Base-by-base conservation (phyloP, 1,140 invertebrate species). In the Lethrus apterus region DNA sequence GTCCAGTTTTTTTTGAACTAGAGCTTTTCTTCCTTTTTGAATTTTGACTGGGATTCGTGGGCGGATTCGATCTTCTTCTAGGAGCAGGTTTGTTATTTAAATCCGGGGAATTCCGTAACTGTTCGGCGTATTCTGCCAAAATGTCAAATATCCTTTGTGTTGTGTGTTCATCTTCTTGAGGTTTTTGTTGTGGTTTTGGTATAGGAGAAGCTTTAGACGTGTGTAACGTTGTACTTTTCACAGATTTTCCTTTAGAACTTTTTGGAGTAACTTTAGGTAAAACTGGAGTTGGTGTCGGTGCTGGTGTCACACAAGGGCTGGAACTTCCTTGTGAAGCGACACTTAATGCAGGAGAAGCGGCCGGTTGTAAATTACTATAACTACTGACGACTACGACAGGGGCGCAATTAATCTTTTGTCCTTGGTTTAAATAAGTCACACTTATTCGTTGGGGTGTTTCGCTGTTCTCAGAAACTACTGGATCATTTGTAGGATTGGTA, bases 141-240 rank as follows among this genome's bases (percentile, higher is more conserved):
- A 89, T 89, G 41, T 84, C 84, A 46, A 86, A 78, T 46, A 89
- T 87, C 41, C 84, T 72, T 59, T 86, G 83, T 1, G 83, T 83
- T 0, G 84, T 87, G 58, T 86, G 81, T 61, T 87, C 84, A 58
- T 87, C 84, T 66, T 88, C 85, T 52, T 84, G 75, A 2, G 83
- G 81, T 62, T 87, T 87, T 53, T 84, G 84, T 46, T 83, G 79
- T 13, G 74, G 69, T 66, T 77, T 77, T 43, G 81, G 76, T 10
- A 82, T 74, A 3, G 78, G 76, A 17, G 79, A 76, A 1, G 80
- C 64, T 65, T 83, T 84, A 8, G 80, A 69, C 0, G 78, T 69
- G 44, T 68, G 73, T 9, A 72, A 76, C 1, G 76, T 68, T 8
- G 74, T 65, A 48, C 70, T 74, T 55, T 78, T 76, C 2, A 76